Percentiles rank a stretch among this genome's conserved stretches.
Conservation (phyloP, 2,797 vertebrate genomes). For the Ciconia nigra region DNA sequence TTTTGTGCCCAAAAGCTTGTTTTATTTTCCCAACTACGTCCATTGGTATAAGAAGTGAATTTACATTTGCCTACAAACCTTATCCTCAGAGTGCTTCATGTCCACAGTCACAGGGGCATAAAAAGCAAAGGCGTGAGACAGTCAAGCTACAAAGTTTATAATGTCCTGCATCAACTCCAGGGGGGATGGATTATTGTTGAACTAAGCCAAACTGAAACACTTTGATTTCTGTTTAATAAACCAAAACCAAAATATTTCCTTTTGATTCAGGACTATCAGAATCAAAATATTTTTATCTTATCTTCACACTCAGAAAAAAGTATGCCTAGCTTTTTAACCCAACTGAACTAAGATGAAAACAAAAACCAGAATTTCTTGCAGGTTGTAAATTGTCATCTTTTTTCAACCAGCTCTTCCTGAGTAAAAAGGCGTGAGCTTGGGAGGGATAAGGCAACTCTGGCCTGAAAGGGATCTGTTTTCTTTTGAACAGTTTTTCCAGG, state of each 20-base stretch:
- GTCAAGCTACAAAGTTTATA: not conserved
- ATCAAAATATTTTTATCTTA: not conserved
- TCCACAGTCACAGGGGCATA: not conserved
- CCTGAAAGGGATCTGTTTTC: slow-evolving; percentile 18
- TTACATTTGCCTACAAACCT: not conserved
- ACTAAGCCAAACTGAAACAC: not conserved
- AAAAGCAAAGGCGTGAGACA: not conserved
- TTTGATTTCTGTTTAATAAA: not conserved
- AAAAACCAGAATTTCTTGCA: not conserved
- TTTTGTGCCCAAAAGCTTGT: not conserved
- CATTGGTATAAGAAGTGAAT: not conserved
- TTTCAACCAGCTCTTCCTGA: not conserved
- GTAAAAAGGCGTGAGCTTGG: not conserved
- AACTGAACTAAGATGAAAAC: not conserved
- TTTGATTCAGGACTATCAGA: not conserved
- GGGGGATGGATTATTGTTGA: not conserved
- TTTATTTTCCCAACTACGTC: not conserved
- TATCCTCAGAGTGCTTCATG: not conserved
- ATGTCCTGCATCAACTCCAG: not conserved
- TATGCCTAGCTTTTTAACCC: not conserved
- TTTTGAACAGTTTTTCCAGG: slow-evolving; percentile 50
- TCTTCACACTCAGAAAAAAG: not conserved
- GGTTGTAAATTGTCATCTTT: not conserved
- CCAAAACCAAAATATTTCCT: not conserved
- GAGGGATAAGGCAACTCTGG: not conserved